phyloP scores from a whole-genome alignment of 2,888 invertebrate genomes.

The Cosmia pyralina region DNA sequence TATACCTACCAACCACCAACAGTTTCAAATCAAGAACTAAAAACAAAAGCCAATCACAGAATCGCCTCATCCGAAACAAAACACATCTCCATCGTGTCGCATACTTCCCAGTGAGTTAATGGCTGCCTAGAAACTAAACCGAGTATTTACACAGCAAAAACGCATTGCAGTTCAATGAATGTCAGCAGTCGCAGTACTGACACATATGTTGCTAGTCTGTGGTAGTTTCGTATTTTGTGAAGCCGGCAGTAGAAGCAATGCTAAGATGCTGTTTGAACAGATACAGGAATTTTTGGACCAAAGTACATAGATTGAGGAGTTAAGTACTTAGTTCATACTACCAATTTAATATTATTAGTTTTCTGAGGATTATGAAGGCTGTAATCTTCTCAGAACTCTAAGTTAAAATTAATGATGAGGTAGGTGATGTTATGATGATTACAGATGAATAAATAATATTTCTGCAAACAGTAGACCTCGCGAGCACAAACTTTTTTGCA shows the following conservation, averaged over 20 bases:
- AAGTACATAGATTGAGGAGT: conserved; percentile 23
- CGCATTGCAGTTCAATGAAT: conserved; percentile 59
- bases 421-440: no score
- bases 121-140: conserved; percentile 67
- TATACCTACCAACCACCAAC: background rate
- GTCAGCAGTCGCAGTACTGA: conserved; percentile 59
- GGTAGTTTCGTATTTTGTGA: conserved; percentile 25
- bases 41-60: conserved; percentile 15
- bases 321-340: background rate
- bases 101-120: conserved; percentile 57
- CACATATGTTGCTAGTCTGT: conserved; percentile 61
- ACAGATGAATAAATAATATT: no score
- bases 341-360: no score
- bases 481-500: no score
- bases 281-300: conserved; percentile 1
- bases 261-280: conserved; percentile 12
- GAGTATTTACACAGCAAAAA: conserved; percentile 66
- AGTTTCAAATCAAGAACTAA: background rate
- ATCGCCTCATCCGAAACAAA: conserved; percentile 47
- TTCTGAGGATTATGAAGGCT: no score
- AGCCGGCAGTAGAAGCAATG: conserved; percentile 15
- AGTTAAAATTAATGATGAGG: no score
- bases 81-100: conserved; percentile 41
- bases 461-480: no score
- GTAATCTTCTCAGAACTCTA: no score